Evolutionary conservation across 2,797 vertebrate genomes (phyloP).

Genomic region (Lates japonicus): DNA sequence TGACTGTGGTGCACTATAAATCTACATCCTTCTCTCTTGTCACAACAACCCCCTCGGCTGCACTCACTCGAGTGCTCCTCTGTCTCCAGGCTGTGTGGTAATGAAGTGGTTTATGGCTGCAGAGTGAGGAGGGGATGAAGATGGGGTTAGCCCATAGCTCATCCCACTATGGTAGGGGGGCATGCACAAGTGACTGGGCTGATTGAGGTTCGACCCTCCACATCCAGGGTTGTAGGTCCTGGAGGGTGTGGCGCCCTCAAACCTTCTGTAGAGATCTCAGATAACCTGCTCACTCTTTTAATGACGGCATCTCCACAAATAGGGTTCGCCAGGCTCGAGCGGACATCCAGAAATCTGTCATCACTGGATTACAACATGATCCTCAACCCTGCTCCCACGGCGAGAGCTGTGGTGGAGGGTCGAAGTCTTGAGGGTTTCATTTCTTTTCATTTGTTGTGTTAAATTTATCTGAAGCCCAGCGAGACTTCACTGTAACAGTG

Average conservation of each 20-base stretch:
- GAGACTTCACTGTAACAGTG: conserved; percentile 15
- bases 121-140: conserved; percentile 59
- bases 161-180: conserved; percentile 50
- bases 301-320: conserved; percentile 21
- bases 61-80: conserved; percentile 66
- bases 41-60: conserved; percentile 44
- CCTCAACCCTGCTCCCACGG: background rate
- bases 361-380: background rate
- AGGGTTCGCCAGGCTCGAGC: conserved; percentile 8
- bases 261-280: conserved; percentile 37
- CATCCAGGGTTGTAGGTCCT: no score
- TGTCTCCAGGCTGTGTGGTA: conserved; percentile 63
- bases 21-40: conserved; percentile 46
- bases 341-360: background rate
- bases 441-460: conserved; percentile 30
- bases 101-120: conserved; percentile 79
- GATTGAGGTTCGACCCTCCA: conserved; percentile 60
- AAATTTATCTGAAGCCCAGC: conserved; percentile 23
- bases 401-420: no score
- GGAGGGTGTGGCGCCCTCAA: conserved; percentile 12
- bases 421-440: conserved; percentile 17
- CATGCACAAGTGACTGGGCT: conserved; percentile 46
- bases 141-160: conserved; percentile 74
- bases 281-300: conserved; percentile 26
- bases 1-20: conserved; percentile 70